A percentile compares a stretch with the other conserved stretches of the same genome.
Conservation (phyloP, 2,113 vertebrate species). For the Anser brachyrhynchus region DNA sequence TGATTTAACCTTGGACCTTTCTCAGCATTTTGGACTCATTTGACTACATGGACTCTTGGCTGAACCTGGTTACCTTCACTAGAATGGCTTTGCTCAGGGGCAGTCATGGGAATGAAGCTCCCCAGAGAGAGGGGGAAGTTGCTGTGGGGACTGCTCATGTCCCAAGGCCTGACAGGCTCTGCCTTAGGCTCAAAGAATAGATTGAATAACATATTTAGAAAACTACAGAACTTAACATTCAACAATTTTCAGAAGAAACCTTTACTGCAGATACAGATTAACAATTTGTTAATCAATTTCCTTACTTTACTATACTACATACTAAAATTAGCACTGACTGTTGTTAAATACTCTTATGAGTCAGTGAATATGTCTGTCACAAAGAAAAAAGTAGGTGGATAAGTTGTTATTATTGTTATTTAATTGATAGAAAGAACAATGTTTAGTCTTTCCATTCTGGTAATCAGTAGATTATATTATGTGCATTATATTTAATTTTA, state of each 20-base stretch:
- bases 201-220: not conserved
- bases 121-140: not conserved
- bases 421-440: not conserved
- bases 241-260: not conserved
- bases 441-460: not conserved
- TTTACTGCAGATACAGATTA: not conserved
- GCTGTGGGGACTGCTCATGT: not conserved
- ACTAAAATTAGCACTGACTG: not conserved
- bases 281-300: not conserved
- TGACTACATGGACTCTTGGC: not conserved
- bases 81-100: not conserved
- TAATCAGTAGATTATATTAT: not conserved
- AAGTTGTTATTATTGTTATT: not conserved
- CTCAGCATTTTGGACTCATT: not conserved
- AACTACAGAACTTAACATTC: not conserved
- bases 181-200: not conserved
- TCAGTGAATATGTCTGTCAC: not conserved
- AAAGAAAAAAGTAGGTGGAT: not conserved
- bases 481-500: not conserved
- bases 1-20: not conserved
- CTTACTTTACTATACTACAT: not conserved
- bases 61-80: not conserved
- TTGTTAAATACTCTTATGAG: not conserved
- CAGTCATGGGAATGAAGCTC: not conserved
- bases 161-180: not conserved